Conservation (phyloP, 2,888 invertebrate genomes). For the Agrotis puta region DNA sequence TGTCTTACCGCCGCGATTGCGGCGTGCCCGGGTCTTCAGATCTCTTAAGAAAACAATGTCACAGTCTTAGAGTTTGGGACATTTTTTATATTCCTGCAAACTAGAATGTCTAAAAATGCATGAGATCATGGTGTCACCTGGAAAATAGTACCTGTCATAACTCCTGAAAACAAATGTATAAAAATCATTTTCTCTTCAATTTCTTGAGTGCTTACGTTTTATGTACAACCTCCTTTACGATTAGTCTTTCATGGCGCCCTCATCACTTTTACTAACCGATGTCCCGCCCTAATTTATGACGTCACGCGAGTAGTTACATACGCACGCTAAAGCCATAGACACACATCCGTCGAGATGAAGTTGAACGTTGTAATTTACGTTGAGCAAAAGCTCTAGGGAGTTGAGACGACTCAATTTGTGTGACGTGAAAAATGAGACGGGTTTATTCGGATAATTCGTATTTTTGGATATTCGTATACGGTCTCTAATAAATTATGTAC, state of each 20-base stretch:
- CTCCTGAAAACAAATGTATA: not conserved
- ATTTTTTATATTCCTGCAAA: not conserved
- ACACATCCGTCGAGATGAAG: constrained; percentile 42
- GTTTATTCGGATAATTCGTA: constrained; percentile 59
- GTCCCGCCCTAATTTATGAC: constrained; percentile 35
- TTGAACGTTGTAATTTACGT: constrained; percentile 67
- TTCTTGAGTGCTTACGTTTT: not conserved
- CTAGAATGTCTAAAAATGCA: not conserved
- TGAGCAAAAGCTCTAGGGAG: constrained; percentile 65
- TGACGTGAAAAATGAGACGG: constrained; percentile 71
- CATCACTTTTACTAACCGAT: constrained; percentile 42
- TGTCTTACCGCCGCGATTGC: too few species aligned
- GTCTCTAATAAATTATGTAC: constrained; percentile 56
- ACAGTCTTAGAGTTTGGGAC: too few species aligned
- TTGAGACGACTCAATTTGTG: constrained; percentile 72
- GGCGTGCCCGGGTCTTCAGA: too few species aligned
- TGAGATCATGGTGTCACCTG: not conserved
- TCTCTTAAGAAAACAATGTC: too few species aligned
- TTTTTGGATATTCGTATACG: constrained; percentile 52
- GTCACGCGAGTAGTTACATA: constrained; percentile 32
- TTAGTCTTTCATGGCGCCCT: constrained; percentile 18
- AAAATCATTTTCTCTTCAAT: not conserved
- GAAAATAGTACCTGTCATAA: too few species aligned
- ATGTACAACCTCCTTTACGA: constrained; percentile 24
- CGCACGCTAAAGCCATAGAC: constrained; percentile 14